Evolutionary conservation across 2,113 vertebrate genomes (phyloP).

Genomic region (Tapirus terrestris): DNA sequence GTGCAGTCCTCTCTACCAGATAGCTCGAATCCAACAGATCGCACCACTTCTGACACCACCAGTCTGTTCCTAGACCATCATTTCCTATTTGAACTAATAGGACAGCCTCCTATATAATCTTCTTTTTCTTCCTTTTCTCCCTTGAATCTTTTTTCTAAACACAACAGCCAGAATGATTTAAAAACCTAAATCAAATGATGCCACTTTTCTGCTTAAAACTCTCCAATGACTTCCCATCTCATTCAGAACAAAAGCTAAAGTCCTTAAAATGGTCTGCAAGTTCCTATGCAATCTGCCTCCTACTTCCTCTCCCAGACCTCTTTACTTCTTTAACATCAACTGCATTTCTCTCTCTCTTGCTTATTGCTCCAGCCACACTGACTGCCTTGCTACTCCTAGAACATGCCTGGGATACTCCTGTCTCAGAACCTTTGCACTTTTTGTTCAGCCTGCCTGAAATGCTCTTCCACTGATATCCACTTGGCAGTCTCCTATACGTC

Average conservation of each 20-base stretch:
- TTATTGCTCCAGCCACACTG: neutral
- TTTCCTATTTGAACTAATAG: neutral
- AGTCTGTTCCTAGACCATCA: neutral
- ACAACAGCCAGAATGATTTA: neutral
- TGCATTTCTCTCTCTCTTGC: neutral
- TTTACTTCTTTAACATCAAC: neutral
- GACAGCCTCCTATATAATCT: neutral
- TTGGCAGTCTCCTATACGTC: rapidly evolving
- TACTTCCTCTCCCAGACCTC: neutral
- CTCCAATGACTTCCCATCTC: neutral
- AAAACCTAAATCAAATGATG: neutral
- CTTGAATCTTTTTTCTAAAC: neutral
- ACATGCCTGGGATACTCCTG: neutral
- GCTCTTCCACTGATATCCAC: too few species aligned
- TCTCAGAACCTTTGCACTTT: neutral
- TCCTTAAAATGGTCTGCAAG: too few species aligned
- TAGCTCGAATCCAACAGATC: neutral
- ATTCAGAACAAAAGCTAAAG: neutral
- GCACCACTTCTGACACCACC: neutral
- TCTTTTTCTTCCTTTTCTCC: neutral
- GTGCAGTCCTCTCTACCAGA: neutral
- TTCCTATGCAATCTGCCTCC: too few species aligned
- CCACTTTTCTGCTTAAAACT: slow-evolving; percentile 19
- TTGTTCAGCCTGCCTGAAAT: neutral
- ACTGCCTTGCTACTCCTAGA: neutral